Evolutionary conservation across 1,140 invertebrate species (phyloP).

Genomic region (Varroa destructor): DNA sequence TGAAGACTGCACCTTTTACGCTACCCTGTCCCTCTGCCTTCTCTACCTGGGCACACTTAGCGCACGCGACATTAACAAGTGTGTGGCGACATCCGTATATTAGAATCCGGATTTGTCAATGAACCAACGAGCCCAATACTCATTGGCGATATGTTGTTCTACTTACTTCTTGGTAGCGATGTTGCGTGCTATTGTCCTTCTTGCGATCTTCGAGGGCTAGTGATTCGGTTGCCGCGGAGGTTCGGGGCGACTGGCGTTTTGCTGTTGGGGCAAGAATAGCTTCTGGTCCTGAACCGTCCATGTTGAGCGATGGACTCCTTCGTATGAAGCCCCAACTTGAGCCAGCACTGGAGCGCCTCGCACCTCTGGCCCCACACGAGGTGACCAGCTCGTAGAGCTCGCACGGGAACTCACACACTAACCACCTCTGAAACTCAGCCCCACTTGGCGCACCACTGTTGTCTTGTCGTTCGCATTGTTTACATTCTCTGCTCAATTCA

Average conservation of each 20-base stretch:
- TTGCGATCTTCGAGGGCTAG: constrained; percentile 26
- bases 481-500: constrained; percentile 8
- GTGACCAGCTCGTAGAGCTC: constrained; percentile 9
- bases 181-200: constrained; percentile 5
- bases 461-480: constrained; percentile 20
- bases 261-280: background rate
- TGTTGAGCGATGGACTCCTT: constrained; percentile 18
- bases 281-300: background rate
- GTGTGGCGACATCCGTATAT: too few species aligned
- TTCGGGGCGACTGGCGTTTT: constrained; percentile 10
- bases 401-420: background rate
- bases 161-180: too few species aligned
- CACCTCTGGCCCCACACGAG: background rate
- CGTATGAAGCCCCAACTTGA: constrained; percentile 1
- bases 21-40: too few species aligned
- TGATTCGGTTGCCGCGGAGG: constrained; percentile 13
- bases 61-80: too few species aligned
- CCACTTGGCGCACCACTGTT: constrained; percentile 14
- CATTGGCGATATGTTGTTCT: too few species aligned
- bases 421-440: background rate
- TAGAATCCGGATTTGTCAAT: too few species aligned
- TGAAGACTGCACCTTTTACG: too few species aligned
- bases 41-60: too few species aligned
- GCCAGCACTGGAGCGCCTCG: too few species aligned
- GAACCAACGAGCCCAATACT: too few species aligned